Evolutionary conservation across 2,797 vertebrate genomes (phyloP).

Genomic region (Scyliorhinus canicula): DNA sequence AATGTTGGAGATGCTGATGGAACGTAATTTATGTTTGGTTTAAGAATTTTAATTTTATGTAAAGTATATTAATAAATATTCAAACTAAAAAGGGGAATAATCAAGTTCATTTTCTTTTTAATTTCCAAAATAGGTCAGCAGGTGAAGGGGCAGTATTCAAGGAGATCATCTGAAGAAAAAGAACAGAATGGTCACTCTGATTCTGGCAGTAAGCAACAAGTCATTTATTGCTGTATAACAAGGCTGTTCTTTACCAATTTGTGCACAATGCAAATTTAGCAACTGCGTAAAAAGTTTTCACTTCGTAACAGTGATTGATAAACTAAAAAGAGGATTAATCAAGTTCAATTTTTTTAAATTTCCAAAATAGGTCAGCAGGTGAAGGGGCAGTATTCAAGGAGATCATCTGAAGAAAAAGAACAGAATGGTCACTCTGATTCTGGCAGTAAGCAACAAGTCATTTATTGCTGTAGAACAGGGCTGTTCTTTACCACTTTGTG

Average conservation of each 20-base stretch:
- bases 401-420: slow-evolving; percentile 23
- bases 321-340: not conserved
- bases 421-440: not conserved
- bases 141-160: slow-evolving; percentile 20
- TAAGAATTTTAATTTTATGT: not conserved
- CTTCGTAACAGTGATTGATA: not conserved
- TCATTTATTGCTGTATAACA: no score
- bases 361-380: slow-evolving; percentile 7
- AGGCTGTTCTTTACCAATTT: no score
- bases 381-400: slow-evolving; percentile 20
- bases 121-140: slow-evolving; percentile 6
- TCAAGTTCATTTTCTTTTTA: not conserved
- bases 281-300: no score
- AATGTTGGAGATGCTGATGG: not conserved
- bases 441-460: not conserved
- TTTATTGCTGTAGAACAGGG: no score
- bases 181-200: not conserved
- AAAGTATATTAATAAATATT: not conserved
- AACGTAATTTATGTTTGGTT: not conserved
- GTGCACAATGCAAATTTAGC: no score
- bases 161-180: slow-evolving; percentile 31
- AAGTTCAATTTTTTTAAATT: not conserved
- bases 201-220: not conserved
- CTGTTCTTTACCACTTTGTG: no score
- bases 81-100: not conserved